Evolutionary conservation across 2,797 vertebrate species (phyloP), one percentile per base, ranked within the genome.

Genomic region (Poecilia picta): DNA sequence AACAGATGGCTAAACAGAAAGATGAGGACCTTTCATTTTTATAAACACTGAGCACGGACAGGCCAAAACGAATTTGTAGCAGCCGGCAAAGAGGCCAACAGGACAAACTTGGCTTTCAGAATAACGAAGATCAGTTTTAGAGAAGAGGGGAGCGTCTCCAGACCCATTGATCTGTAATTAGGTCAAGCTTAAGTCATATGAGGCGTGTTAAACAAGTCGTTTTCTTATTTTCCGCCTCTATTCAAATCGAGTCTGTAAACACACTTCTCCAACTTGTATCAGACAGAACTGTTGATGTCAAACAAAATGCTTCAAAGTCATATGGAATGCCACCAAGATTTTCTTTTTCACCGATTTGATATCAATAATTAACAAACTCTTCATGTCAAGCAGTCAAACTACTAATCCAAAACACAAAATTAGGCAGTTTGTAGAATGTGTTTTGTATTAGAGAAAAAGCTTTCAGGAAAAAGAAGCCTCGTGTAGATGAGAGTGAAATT

Each of bases 1-100:
- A 88, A 89, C 87, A 86, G 80, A 87, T 74, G 28, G 78, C 72
- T 86, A 87, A 89, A 92, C 49, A 84, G 79, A 81, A 85, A 85
- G 73, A 86, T 76, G 76, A 87, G 74, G 82, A 85, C 77, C 80
- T 81, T 85, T 88, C 75, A 84, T 76, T 88, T 89, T 81, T 77
- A 81, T 87, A 81, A 10, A 77, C 79, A 72, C 49, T 41, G 41
- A 79, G 74, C 66, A 70, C 25, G 81, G 77, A 78, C 47, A 33
- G 53, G 5, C 55, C 33, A n/a, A 76, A 76, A 47, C 10, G 28
- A 81, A n/a, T 46, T 39, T 36, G 51, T 33, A 62, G 46, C 64
- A n/a, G 3, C 47, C n/a, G 57, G 16, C 36, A 70, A 77, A 72
- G 47, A 68, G 31, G 25, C 68, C 57, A 70, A 45, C 31, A 57